Conservation (phyloP, 2,113 vertebrate genomes). For the Semnornis frantzii region DNA sequence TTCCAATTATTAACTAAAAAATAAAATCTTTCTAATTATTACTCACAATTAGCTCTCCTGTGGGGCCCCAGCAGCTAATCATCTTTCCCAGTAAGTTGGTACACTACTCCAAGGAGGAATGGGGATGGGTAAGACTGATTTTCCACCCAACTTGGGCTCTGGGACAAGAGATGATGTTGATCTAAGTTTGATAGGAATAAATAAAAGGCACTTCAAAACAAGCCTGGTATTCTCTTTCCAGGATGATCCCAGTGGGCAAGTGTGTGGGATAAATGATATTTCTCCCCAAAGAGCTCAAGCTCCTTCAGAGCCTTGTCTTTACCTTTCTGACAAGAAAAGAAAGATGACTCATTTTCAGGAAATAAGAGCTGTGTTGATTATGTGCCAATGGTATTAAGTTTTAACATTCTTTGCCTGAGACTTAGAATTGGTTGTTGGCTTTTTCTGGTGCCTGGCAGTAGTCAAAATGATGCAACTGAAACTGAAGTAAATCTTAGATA, state of each 20-base stretch:
- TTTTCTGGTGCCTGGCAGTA: neutral
- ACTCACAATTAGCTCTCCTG: neutral
- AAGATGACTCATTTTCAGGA: neutral
- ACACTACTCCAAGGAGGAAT: neutral
- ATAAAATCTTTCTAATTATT: neutral
- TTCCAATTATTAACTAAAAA: neutral
- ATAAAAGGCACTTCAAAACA: neutral
- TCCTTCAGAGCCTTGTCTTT: neutral
- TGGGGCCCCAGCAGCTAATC: neutral
- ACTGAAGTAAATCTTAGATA: neutral
- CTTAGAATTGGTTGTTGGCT: neutral
- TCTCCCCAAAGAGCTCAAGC: neutral
- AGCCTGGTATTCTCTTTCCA: neutral
- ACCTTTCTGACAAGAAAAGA: neutral
- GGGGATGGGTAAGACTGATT: neutral
- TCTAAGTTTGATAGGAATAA: neutral
- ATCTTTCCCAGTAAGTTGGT: neutral
- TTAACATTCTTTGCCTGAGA: neutral
- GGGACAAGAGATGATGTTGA: neutral
- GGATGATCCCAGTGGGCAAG: neutral
- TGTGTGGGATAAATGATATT: neutral
- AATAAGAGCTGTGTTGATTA: neutral
- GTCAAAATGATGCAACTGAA: neutral
- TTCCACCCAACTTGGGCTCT: neutral
- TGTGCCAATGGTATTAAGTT: neutral